These are phyloP conservation scores for Thalpophila matura DNA, from an alignment of 2,888 invertebrate genomes.

Conservation along the genomic window DNA sequence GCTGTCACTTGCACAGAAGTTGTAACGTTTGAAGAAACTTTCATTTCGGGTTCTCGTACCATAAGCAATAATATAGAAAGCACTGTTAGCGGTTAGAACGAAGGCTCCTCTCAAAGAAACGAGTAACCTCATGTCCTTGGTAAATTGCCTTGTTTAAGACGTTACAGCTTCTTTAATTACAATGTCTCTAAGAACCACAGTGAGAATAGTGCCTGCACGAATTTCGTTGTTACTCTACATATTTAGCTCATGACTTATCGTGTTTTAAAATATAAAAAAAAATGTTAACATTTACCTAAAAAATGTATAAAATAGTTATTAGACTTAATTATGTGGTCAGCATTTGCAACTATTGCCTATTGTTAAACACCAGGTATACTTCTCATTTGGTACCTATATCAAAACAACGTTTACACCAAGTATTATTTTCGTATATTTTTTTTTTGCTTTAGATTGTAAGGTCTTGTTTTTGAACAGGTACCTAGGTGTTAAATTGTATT, in stretches of 20 bases:
- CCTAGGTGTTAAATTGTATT: conserved; percentile 21
- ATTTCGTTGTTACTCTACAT: conserved; percentile 62
- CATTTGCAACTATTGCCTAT: conserved; percentile 39
- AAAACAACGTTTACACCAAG: conserved; percentile 34
- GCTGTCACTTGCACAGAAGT: conserved; percentile 8
- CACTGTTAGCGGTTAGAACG: background rate
- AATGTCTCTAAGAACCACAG: conserved; percentile 65
- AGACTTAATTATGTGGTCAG: conserved; percentile 32
- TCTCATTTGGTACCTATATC: conserved; percentile 28
- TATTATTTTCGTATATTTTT: conserved; percentile 51
- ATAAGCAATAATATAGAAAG: background rate
- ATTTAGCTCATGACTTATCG: conserved; percentile 53
- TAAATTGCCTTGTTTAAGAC: background rate
- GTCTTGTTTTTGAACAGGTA: conserved; percentile 23
- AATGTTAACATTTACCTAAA: conserved; percentile 50
- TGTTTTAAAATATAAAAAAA: conserved; percentile 49
- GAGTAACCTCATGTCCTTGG: background rate
- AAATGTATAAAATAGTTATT: conserved; percentile 43
- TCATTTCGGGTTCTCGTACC: background rate
- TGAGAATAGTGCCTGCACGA: conserved; percentile 78
- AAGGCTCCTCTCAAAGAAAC: background rate
- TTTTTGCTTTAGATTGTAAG: conserved; percentile 43
- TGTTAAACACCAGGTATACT: conserved; percentile 37
- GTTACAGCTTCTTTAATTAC: conserved; percentile 13
- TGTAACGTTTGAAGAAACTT: conserved; percentile 5